Evolutionary conservation across 2,797 vertebrate genomes (phyloP).

Genomic region (Oreonectes daqikongensis): DNA sequence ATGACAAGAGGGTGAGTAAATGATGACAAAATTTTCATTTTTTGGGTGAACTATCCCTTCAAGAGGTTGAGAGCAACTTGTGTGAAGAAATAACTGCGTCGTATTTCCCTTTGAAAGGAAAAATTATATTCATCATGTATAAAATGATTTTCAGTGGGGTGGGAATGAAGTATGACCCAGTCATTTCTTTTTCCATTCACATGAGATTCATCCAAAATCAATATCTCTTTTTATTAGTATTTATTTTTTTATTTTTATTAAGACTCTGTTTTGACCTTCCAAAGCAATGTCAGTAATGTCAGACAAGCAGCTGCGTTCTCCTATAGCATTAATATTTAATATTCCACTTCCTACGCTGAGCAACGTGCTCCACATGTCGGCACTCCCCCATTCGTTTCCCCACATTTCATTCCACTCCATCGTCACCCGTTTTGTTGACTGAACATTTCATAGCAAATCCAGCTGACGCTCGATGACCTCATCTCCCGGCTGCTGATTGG

Average conservation of each 20-base stretch:
- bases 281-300: slow-evolving; percentile 33
- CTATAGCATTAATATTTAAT: slow-evolving; percentile 68
- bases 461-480: slow-evolving; percentile 8
- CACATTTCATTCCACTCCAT: slow-evolving; percentile 30
- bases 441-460: neutral
- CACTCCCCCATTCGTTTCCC: slow-evolving; percentile 20
- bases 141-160: neutral
- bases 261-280: slow-evolving; percentile 10
- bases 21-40: no score
- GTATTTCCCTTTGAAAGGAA: neutral
- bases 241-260: no score
- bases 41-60: no score
- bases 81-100: neutral
- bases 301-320: slow-evolving; percentile 62
- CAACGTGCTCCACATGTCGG: slow-evolving; percentile 32
- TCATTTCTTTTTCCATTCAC: neutral
- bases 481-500: slow-evolving; percentile 13
- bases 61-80: no score
- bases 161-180: neutral
- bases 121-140: neutral
- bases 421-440: slow-evolving; percentile 30
- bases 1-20: no score
- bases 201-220: neutral
- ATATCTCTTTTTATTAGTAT: neutral
- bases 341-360: slow-evolving; percentile 51